Evolutionary conservation across 1,140 invertebrate species (phyloP).

Genomic region (Philotrypesis tridentata): DNA sequence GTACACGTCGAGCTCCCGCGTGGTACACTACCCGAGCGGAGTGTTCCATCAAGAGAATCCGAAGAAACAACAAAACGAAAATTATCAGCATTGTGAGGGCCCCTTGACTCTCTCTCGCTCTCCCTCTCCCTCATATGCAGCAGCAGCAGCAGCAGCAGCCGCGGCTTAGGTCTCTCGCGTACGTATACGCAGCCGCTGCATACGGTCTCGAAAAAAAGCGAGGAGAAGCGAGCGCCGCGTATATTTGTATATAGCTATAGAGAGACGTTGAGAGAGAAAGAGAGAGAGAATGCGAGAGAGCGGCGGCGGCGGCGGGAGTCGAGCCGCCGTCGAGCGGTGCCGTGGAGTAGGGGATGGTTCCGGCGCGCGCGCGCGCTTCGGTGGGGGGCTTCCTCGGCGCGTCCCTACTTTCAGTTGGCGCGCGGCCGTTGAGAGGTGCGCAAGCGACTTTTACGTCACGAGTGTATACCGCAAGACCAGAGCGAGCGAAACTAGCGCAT

Average conservation of each 20-base stretch:
- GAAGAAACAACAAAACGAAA: background rate
- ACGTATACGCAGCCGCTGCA: constrained; percentile 13
- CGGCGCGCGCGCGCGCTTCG: constrained; percentile 49
- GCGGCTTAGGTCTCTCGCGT: background rate
- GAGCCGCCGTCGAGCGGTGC: constrained; percentile 42
- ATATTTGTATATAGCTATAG: background rate
- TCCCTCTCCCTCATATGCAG: background rate
- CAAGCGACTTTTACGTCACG: constrained; percentile 3
- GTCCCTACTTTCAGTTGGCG: constrained; percentile 71
- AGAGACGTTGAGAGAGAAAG: background rate
- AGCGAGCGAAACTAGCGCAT: too few species aligned
- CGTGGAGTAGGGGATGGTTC: constrained; percentile 50
- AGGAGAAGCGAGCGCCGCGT: constrained; percentile 19
- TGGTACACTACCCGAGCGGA: too few species aligned
- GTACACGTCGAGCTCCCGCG: too few species aligned
- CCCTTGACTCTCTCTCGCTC: constrained; percentile 26
- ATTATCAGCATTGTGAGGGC: constrained; percentile 13
- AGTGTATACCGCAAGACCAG: too few species aligned
- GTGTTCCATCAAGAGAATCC: too few species aligned
- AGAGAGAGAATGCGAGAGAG: too few species aligned
- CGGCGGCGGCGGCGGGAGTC: constrained; percentile 9
- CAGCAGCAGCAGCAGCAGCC: background rate
- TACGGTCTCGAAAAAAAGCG: constrained; percentile 33
- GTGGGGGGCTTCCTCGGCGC: constrained; percentile 65
- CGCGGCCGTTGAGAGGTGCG: constrained; percentile 70